Percentiles rank a stretch among this genome's conserved stretches.
Conservation (phyloP, 2,113 vertebrate species). For the Trichechus manatus region DNA sequence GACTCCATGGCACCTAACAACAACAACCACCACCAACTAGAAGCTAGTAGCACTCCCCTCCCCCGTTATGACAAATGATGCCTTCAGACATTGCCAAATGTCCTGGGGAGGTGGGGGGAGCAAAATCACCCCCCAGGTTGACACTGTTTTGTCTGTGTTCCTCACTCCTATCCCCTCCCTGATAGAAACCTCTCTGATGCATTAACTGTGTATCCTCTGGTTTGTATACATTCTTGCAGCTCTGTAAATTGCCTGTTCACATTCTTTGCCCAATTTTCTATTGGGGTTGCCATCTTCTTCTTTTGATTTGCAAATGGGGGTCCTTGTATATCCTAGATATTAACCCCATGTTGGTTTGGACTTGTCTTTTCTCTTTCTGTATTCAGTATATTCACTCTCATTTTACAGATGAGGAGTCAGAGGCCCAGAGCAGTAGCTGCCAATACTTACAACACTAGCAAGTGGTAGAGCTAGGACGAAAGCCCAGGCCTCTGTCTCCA, state of each 20-base stretch:
- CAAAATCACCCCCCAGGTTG: background rate
- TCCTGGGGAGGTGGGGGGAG: background rate
- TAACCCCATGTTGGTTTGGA: fast-evolving
- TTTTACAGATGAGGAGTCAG: background rate
- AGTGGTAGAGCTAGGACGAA: background rate
- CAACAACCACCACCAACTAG: background rate
- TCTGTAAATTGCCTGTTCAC: background rate
- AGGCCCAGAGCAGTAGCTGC: background rate
- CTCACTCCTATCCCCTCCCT: background rate
- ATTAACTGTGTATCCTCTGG: background rate
- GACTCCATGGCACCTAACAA: background rate
- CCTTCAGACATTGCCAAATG: background rate
- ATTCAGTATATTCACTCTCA: background rate
- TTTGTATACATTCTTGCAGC: background rate
- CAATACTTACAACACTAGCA: fast-evolving
- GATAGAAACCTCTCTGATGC: background rate
- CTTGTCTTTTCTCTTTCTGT: background rate
- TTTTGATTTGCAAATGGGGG: background rate
- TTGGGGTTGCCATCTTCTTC: background rate
- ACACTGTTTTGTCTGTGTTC: background rate
- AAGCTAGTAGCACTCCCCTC: background rate
- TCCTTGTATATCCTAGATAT: background rate
- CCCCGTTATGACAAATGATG: background rate
- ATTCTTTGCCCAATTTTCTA: background rate
- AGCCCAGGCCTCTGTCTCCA: background rate